Conservation (phyloP, 1,140 invertebrate genomes). For the Dendroctonus valens region DNA sequence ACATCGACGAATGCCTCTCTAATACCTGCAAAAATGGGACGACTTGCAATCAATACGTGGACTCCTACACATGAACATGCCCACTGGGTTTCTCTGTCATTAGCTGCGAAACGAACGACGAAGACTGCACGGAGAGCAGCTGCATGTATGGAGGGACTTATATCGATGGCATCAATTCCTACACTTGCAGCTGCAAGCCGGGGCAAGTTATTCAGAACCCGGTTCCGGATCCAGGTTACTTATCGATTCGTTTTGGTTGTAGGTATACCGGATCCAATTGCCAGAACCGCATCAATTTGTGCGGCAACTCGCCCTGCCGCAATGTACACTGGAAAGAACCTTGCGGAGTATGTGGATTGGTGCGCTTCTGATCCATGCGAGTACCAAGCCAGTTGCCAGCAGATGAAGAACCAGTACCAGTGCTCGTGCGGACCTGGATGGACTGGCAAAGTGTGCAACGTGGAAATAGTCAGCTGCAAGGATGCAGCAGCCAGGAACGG, state of each 20-base stretch:
- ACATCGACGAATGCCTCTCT: slow-evolving; percentile 87
- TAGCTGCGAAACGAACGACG: no score
- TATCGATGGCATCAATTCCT: no score
- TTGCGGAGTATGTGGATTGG: slow-evolving; percentile 82
- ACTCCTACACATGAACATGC: slow-evolving; percentile 90
- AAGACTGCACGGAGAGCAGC: no score
- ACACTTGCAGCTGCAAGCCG: no score
- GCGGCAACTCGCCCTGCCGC: slow-evolving; percentile 83
- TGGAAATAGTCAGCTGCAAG: slow-evolving; percentile 89
- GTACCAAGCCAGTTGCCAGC: slow-evolving; percentile 86
- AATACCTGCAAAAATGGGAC: slow-evolving; percentile 87
- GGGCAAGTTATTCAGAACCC: no score
- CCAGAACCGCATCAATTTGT: no score
- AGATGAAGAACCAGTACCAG: no score
- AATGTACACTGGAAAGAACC: slow-evolving; percentile 88
- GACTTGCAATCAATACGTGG: slow-evolving; percentile 84
- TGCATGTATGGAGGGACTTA: no score
- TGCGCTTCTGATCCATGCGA: slow-evolving; percentile 83
- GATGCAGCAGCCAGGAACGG: slow-evolving; percentile 82
- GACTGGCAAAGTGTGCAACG: slow-evolving; percentile 92
- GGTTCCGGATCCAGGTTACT: no score
- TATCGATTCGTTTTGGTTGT: no score
- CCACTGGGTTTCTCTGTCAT: slow-evolving; percentile 88
- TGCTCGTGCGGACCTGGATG: slow-evolving; percentile 87
- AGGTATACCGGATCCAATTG: no score